Base-by-base conservation (phyloP, 1,140 invertebrate species). In the Thaumatotibia leucotreta region DNA sequence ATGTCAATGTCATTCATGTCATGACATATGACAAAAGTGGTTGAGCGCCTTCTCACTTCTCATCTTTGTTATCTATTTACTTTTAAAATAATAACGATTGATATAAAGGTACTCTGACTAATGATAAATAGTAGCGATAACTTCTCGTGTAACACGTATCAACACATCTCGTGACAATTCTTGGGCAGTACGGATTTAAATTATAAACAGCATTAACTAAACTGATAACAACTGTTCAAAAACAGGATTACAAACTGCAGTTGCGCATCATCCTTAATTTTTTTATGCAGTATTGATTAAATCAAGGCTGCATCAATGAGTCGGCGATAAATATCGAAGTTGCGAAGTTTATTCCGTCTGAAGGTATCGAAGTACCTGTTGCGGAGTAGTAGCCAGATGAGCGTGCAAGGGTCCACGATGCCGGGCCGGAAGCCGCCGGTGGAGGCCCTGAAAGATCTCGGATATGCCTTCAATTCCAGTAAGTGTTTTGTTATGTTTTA, bases 391-490 rank as follows among this genome's bases (percentile, higher is more conserved):
- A 22, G 23, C 4, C 52, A 58, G 52, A 58, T 58, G 52, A 58
- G 11, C 8, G 52, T 24, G 4, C 9, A 58, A 14, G 23, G 52
- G n/a, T 58, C 52, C 24, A 58, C 52, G 6, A 0, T 58, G 24
- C 52, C 14, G 52, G 52, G 52, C 11, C 24, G 14, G 10, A 58
- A 58, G 52, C 27, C 52, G 23, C 52, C 52, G n/a, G 23, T 14
- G 23, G 52, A 58, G 27, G 52, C 52, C 14, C 24, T 80, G 66
- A 70, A 72, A 61, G 91, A 84, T 20, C 86, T 92, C 68, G 92
- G 92, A 17, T 92, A 92, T 58, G 83, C 69, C 11, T 92, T 92
- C 68, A 91, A 92, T 70, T 65, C 79, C 68, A 81, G 91, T 92
- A 77, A 79, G 69, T 73, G 31, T 61, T 58, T n/a, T 68, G 11